Evolutionary conservation across 2,888 invertebrate species (phyloP).

Genomic region (Drosophila kambysellisi): DNA sequence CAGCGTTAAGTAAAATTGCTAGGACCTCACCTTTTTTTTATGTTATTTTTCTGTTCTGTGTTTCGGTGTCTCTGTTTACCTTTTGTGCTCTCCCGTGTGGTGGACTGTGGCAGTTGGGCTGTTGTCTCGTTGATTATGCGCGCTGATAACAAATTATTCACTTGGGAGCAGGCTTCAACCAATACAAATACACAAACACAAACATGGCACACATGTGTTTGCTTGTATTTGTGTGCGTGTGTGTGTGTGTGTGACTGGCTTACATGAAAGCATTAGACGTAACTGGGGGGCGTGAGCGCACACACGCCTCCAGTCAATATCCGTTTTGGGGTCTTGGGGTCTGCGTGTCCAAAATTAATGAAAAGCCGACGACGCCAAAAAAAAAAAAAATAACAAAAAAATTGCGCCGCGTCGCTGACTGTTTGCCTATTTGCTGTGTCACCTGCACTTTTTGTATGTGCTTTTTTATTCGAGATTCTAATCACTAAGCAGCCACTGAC

Average conservation of each 20-base stretch:
- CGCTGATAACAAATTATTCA: constrained; percentile 83
- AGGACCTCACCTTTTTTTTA: constrained; percentile 64
- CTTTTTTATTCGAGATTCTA: constrained; percentile 64
- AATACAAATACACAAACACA: constrained; percentile 40
- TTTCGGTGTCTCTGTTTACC: constrained; percentile 51
- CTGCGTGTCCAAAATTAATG: constrained; percentile 80
- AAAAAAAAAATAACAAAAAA: too few relatives aligned
- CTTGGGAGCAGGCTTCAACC: constrained; percentile 75
- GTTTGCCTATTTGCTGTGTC: constrained; percentile 66
- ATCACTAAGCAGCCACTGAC: constrained; percentile 55
- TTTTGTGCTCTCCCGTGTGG: constrained; percentile 37
- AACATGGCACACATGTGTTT: constrained; percentile 30
- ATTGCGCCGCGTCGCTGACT: constrained; percentile 29
- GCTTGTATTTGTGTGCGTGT: constrained; percentile 14
- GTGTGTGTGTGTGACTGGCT: constrained; percentile 37
- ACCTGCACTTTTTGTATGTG: constrained; percentile 47
- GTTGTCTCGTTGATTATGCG: constrained; percentile 82
- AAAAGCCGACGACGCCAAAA: constrained; percentile 60
- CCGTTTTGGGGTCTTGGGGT: constrained; percentile 32
- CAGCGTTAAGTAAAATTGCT: constrained; percentile 70
- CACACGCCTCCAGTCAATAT: constrained; percentile 37
- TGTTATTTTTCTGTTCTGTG: background rate
- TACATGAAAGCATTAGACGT: constrained; percentile 69
- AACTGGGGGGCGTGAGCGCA: constrained; percentile 21
- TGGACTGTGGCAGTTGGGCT: constrained; percentile 37